These are phyloP conservation scores for Zaprionus vittiger DNA, from an alignment of 1,140 invertebrate species.

Conservation along the genomic window DNA sequence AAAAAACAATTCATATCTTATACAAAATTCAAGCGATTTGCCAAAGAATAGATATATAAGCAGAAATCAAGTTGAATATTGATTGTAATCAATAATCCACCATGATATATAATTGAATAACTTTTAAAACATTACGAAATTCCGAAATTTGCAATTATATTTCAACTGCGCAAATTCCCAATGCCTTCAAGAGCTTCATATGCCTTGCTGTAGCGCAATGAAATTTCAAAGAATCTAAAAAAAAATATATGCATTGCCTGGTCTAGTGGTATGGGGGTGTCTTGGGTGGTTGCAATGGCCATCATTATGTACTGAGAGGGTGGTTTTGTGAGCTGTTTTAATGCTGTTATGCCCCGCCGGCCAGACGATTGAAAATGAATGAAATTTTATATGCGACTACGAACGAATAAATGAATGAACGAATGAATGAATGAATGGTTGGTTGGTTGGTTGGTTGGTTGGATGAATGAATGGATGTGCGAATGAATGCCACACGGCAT, in stretches of 20 bases:
- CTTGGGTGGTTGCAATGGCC: conserved; percentile 31
- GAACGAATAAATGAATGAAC: conserved; percentile 54
- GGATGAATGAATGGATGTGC: conserved; percentile 35
- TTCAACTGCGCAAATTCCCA: not conserved
- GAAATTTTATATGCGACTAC: conserved; percentile 65
- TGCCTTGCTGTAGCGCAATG: not conserved
- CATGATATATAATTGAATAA: not conserved
- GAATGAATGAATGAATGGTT: conserved; percentile 28
- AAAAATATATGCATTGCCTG: conserved; percentile 10
- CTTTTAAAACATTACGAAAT: not conserved
- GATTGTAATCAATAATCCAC: not conserved
- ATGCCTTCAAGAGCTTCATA: not conserved
- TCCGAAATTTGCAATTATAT: not conserved
- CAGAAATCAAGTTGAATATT: not conserved
- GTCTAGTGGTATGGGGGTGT: conserved; percentile 1
- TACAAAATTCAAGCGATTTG: not conserved
- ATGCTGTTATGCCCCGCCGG: conserved; percentile 26
- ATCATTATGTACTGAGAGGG: conserved; percentile 38
- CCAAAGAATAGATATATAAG: not conserved
- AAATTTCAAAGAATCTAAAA: conserved; percentile 1
- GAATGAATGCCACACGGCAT: conserved; percentile 22
- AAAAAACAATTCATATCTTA: too few relatives aligned
- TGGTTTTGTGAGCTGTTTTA: conserved; percentile 32
- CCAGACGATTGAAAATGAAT: conserved; percentile 71
- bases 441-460: conserved; percentile 33